Conservation (phyloP, 2,888 invertebrate species). For the Zhuqinia jingwanae region DNA sequence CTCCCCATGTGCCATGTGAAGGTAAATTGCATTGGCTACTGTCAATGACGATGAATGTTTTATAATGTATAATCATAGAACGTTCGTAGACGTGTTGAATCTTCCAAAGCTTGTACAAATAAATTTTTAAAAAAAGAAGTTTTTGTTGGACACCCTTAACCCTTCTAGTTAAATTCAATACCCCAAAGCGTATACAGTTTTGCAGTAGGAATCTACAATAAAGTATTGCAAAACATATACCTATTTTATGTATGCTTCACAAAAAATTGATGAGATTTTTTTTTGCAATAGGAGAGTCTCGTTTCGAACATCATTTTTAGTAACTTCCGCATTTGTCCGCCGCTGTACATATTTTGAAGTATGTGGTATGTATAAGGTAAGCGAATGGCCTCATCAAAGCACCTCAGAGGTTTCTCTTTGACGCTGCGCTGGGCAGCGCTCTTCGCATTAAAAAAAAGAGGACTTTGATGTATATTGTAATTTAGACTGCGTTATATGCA, state of each 20-base stretch:
- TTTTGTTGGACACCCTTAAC: neutral
- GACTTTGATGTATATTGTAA: no score
- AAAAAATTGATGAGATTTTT: neutral
- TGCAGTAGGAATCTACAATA: no score
- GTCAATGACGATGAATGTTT: neutral
- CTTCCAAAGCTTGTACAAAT: neutral
- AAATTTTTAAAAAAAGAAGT: no score
- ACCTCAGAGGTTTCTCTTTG: conserved; percentile 35
- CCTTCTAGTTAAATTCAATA: neutral
- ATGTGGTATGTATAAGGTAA: no score
- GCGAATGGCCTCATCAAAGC: conserved; percentile 24
- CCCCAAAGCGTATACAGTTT: neutral
- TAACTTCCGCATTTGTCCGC: conserved; percentile 12
- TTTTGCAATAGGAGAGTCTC: neutral
- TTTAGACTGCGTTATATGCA: no score
- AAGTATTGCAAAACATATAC: neutral
- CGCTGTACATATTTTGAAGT: neutral
- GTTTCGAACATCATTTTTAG: neutral
- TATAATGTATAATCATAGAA: conserved; percentile 4
- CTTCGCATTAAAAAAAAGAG: no score
- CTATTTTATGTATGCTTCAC: no score
- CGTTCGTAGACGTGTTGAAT: neutral
- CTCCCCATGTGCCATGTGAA: no score
- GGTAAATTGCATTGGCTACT: neutral
- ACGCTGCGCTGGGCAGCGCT: neutral